Evolutionary conservation across 2,113 vertebrate genomes (phyloP), one percentile per base, ranked within the genome.

Genomic region (Tyto alba): DNA sequence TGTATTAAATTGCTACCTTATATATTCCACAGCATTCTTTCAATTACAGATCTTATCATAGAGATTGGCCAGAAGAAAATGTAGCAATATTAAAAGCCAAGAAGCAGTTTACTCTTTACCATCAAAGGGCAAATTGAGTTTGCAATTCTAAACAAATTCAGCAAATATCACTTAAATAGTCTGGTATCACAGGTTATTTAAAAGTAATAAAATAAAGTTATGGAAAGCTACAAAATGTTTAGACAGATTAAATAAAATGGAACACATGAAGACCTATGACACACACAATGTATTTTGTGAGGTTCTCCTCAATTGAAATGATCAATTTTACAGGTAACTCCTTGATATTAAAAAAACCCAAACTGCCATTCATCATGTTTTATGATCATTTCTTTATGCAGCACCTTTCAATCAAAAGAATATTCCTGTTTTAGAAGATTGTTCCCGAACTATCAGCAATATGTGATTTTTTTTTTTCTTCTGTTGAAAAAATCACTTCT

Each of bases 221-320:
- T 6, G 19, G n/a, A 38, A 90, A 69, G 12, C 16, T 57, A 56
- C 0, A 0, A 73, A 74, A 30, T 14, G 81, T 43, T 77, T 34
- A 55, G 55, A 79, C 45, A 81, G 22, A n/a, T 48, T 80, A 62
- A 62, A 75, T 36, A 29, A 88, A 68, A 82, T 9, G 5, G 12
- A 88, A 76, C 15, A 66, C 4, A 12, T 8, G 10, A 85, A 85
- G 43, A 26, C 4, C 52, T 75, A 47, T 2, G 34, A 71, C 26
- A 68, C 25, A 27, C 5, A 32, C 3, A 52, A 9, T 3, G 3
- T 13, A 73, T 57, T 86, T 40, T 40, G 45, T 15, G 48, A 64
- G 7, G 40, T 52, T 48, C 50, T 74, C 27, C 52, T n/a, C n/a
- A n/a, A n/a, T n/a, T n/a, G n/a, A n/a, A n/a, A n/a, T n/a, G 11